Conservation (phyloP, 2,888 invertebrate species). For the Apotomis betuletana region DNA sequence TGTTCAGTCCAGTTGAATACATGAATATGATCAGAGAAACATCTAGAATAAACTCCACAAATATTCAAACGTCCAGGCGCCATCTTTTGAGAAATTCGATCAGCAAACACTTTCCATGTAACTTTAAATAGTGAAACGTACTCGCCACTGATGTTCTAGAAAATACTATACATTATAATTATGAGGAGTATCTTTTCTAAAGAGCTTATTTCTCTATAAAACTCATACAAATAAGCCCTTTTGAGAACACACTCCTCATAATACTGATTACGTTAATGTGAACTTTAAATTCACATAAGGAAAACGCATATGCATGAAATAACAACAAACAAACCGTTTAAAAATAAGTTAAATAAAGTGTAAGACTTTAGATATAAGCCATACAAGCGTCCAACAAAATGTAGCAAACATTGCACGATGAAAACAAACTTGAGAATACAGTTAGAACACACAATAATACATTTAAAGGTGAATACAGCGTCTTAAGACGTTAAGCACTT, state of each 20-base stretch:
- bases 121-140: constrained; percentile 23
- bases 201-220: too few relatives aligned
- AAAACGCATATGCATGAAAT: constrained; percentile 11
- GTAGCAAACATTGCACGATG: constrained; percentile 20
- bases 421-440: constrained; percentile 5
- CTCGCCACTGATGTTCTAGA: constrained; percentile 5
- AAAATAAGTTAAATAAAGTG: constrained; percentile 1
- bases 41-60: too few relatives aligned
- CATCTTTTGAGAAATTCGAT: not conserved
- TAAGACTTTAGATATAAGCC: not conserved
- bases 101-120: not conserved
- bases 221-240: too few relatives aligned
- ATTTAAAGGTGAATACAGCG: not conserved
- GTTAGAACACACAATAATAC: not conserved
- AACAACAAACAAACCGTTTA: not conserved
- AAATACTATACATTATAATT: not conserved
- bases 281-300: constrained; percentile 8
- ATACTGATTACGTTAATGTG: not conserved
- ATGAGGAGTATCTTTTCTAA: too few relatives aligned
- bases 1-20: too few relatives aligned
- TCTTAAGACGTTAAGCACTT: too few relatives aligned
- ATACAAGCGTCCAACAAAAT: constrained; percentile 13
- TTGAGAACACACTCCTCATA: too few relatives aligned
- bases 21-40: too few relatives aligned
- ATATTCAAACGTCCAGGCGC: not conserved